Conservation (phyloP, 2,888 invertebrate genomes). For the Desoria tigrina region DNA sequence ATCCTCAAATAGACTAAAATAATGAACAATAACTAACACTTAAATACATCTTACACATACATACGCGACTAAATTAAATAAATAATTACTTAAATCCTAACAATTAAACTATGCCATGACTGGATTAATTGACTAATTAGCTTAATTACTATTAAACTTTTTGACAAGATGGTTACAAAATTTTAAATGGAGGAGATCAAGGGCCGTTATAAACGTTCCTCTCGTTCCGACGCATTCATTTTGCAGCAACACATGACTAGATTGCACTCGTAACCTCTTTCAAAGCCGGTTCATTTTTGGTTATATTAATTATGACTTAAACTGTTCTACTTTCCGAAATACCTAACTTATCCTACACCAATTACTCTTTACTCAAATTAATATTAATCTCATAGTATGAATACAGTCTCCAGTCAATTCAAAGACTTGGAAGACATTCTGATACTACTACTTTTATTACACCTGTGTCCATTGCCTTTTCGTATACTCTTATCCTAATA, state of each 20-base stretch:
- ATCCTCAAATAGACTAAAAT: too few species aligned
- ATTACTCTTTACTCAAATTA: too few species aligned
- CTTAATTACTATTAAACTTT: not conserved
- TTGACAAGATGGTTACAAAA: slow-evolving; percentile 10
- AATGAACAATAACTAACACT: too few species aligned
- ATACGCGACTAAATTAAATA: too few species aligned
- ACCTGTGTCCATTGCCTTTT: slow-evolving; percentile 2
- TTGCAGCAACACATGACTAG: slow-evolving; percentile 17
- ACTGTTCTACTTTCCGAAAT: too few species aligned
- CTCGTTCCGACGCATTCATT: not conserved
- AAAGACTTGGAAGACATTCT: not conserved
- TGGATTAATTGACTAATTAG: not conserved
- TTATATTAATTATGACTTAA: not conserved
- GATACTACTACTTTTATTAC: not conserved
- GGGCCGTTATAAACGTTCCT: slow-evolving; percentile 15
- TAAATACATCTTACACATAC: too few species aligned
- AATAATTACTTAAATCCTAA: too few species aligned
- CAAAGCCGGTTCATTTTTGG: slow-evolving; percentile 9
- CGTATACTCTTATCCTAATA: slow-evolving; percentile 10
- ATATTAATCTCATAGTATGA: too few species aligned
- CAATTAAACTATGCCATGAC: too few species aligned
- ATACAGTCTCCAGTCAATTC: not conserved
- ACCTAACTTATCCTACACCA: too few species aligned
- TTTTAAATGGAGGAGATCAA: slow-evolving; percentile 15
- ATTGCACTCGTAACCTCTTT: slow-evolving; percentile 16